Evolutionary conservation across 2,888 invertebrate species (phyloP).

Genomic region (Suillia variegata): DNA sequence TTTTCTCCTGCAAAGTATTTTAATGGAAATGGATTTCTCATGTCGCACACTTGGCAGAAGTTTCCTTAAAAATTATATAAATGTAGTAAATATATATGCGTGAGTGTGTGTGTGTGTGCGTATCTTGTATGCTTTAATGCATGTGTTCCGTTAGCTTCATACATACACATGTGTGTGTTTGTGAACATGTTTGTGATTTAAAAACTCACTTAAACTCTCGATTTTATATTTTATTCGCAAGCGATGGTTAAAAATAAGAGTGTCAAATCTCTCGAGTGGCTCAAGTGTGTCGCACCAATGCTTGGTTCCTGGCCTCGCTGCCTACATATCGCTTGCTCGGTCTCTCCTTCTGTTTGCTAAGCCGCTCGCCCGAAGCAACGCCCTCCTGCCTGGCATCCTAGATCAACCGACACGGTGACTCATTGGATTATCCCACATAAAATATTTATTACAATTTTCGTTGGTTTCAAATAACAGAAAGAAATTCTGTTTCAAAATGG

Average conservation of each 20-base stretch:
- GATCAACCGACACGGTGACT: not conserved
- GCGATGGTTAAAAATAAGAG: conserved; percentile 2
- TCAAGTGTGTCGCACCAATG: not conserved
- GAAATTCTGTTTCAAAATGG: conserved; percentile 9
- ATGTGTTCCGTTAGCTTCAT: no score
- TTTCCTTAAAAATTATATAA: not conserved
- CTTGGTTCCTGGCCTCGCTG: not conserved
- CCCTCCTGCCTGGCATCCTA: not conserved
- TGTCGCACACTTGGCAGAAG: conserved; percentile 12
- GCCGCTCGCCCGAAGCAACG: no score
- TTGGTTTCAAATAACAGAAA: not conserved
- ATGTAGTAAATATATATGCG: no score
- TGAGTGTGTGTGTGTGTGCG: not conserved
- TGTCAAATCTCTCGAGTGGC: not conserved
- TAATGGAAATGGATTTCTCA: conserved; percentile 19
- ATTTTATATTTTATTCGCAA: not conserved
- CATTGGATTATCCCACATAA: conserved; percentile 15
- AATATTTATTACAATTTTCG: conserved; percentile 13
- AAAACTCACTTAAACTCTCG: not conserved
- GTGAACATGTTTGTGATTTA: not conserved
- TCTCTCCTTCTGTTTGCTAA: not conserved
- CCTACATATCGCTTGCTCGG: not conserved
- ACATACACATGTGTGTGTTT: not conserved
- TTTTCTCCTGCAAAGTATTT: no score
- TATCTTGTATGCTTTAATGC: no score